Conservation (phyloP, 2,113 vertebrate species). For the rabbit (Oryctolagus cuniculus) region DNA sequence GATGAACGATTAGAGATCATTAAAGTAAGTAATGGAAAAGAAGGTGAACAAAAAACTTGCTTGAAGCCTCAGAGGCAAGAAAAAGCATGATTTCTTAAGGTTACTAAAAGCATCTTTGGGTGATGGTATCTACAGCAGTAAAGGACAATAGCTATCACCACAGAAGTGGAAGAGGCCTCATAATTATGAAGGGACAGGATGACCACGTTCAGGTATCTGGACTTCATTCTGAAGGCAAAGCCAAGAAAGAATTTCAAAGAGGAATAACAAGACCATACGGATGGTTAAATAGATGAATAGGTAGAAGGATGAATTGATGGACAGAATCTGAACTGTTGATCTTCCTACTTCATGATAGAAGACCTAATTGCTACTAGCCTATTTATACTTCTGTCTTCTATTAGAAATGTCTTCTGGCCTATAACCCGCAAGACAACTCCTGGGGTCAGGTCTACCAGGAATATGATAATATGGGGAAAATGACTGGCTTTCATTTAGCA, state of each 20-base stretch:
- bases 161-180: background rate
- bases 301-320: background rate
- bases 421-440: background rate
- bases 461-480: background rate
- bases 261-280: background rate
- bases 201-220: background rate
- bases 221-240: background rate
- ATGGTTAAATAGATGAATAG: background rate
- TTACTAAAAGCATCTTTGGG: background rate
- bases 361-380: background rate
- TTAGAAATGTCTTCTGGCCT: background rate
- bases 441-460: constrained; percentile 34
- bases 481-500: constrained; percentile 58
- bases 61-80: background rate
- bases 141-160: background rate
- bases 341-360: background rate
- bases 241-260: background rate
- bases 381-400: background rate
- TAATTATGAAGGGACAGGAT: background rate
- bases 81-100: background rate
- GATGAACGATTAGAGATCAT: background rate
- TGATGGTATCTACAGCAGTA: no score
- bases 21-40: background rate
- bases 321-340: background rate
- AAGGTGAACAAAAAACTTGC: background rate